Evolutionary conservation across 2,888 invertebrate genomes (phyloP).

Genomic region (Polymixis lichenea): DNA sequence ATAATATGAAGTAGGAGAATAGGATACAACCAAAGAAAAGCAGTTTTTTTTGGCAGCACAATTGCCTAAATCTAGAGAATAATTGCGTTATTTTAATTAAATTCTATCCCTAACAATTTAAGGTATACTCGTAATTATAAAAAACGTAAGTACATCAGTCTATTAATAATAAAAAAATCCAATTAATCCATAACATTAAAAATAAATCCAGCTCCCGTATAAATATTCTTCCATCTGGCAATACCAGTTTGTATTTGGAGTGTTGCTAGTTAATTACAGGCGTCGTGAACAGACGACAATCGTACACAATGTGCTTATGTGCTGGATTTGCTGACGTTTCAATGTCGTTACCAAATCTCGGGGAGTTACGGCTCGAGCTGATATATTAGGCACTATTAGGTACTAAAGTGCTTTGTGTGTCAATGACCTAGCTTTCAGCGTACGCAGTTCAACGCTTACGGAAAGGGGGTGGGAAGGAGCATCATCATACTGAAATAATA

Average conservation of each 20-base stretch:
- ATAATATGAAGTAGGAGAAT: too few relatives aligned
- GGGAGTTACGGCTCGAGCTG: neutral
- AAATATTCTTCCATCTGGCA: slow-evolving; percentile 44
- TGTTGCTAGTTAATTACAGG: slow-evolving; percentile 64
- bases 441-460: neutral
- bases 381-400: slow-evolving; percentile 26
- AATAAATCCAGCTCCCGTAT: neutral
- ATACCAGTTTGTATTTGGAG: slow-evolving; percentile 53
- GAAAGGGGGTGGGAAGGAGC: too few relatives aligned
- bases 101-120: neutral
- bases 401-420: slow-evolving; percentile 7
- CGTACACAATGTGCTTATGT: slow-evolving; percentile 35
- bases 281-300: slow-evolving; percentile 50
- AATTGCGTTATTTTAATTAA: neutral
- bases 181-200: neutral
- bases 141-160: neutral
- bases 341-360: slow-evolving; percentile 44
- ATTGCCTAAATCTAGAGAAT: neutral
- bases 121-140: neutral
- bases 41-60: neutral
- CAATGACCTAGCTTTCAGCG: slow-evolving; percentile 15
- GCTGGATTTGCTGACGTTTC: slow-evolving; percentile 45
- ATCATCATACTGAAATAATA: neutral
- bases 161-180: neutral
- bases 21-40: neutral